Evolutionary conservation across 1,140 invertebrate species (phyloP).

Genomic region (Palaemon carinicauda): DNA sequence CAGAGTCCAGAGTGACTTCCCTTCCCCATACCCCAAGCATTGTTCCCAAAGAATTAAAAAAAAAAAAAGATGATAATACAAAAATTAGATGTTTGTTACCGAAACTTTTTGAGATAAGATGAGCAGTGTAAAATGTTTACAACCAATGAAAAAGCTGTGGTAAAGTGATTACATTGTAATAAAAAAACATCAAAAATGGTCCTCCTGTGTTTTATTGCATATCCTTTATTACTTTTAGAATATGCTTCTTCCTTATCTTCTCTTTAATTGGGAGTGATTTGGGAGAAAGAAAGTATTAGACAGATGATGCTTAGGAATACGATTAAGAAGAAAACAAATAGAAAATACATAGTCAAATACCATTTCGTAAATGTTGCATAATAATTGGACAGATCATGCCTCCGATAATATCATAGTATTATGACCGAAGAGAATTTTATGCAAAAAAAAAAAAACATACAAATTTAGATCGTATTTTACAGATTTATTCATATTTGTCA

Average conservation of each 20-base stretch:
- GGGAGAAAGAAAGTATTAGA: too few relatives aligned
- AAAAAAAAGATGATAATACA: slow-evolving; percentile 23
- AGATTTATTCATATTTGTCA: too few relatives aligned
- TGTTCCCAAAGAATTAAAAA: slow-evolving; percentile 48
- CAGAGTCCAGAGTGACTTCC: slow-evolving; percentile 17
- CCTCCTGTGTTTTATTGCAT: neutral
- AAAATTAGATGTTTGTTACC: slow-evolving; percentile 55
- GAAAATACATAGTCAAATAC: too few relatives aligned
- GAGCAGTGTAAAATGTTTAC: slow-evolving; percentile 54
- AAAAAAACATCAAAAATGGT: slow-evolving; percentile 42
- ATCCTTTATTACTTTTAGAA: neutral
- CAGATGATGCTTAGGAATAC: too few relatives aligned
- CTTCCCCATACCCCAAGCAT: slow-evolving; percentile 26
- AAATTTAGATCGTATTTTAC: too few relatives aligned
- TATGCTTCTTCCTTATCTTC: neutral
- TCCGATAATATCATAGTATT: too few relatives aligned
- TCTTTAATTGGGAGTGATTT: neutral
- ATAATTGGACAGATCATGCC: too few relatives aligned
- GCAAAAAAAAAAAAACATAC: too few relatives aligned
- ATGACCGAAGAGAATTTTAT: too few relatives aligned
- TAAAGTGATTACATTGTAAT: slow-evolving; percentile 56
- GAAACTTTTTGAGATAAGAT: slow-evolving; percentile 52
- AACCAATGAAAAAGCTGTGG: slow-evolving; percentile 53
- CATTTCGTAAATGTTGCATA: too few relatives aligned
- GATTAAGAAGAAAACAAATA: too few relatives aligned